Conservation (phyloP, 1,140 invertebrate genomes). For the Paraescarpia echinospica region DNA sequence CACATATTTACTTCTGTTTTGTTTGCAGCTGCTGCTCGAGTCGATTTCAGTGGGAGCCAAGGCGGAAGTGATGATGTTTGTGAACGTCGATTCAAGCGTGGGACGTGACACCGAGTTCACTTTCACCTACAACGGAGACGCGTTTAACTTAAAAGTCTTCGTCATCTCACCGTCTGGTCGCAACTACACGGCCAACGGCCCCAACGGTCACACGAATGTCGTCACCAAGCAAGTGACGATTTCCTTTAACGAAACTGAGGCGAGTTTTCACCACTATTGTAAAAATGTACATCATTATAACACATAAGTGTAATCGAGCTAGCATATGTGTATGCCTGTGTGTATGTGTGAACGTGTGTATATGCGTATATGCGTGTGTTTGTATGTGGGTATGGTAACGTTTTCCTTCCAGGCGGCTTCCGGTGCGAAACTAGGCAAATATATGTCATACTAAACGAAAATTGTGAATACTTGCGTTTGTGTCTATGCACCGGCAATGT, state of each 20-base stretch:
- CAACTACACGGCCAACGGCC: background rate
- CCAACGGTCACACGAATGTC: background rate
- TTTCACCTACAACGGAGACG: background rate
- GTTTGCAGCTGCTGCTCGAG: background rate
- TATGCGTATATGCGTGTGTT: background rate
- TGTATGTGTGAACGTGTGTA: background rate
- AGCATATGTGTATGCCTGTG: background rate
- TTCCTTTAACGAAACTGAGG: background rate
- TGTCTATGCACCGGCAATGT: too few relatives aligned
- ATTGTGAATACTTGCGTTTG: too few relatives aligned
- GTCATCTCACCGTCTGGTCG: background rate
- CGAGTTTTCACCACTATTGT: background rate
- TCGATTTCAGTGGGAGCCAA: background rate
- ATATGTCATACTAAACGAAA: too few relatives aligned
- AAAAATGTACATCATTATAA: background rate
- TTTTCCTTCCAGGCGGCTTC: too few relatives aligned
- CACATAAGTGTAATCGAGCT: background rate
- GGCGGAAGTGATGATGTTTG: background rate
- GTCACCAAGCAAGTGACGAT: background rate
- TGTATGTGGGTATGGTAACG: background rate
- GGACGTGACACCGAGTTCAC: background rate
- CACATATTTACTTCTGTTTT: background rate
- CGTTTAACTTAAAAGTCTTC: background rate
- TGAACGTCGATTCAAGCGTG: background rate
- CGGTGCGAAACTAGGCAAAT: too few relatives aligned